Evolutionary conservation across 2,888 invertebrate genomes (phyloP).

Genomic region (Eugnorisma glareosa): DNA sequence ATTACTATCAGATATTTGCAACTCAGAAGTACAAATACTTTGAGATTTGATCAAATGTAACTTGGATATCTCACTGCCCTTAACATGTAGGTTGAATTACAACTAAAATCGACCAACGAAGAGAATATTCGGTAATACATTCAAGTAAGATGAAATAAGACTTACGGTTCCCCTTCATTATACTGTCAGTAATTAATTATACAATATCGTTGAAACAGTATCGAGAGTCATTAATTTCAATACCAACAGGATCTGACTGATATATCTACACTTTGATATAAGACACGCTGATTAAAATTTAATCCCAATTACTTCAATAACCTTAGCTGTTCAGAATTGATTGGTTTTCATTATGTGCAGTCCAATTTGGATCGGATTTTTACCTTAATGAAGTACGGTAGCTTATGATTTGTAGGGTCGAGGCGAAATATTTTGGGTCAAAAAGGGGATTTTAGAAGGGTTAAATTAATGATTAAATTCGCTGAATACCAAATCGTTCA

Average conservation of each 20-base stretch:
- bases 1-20: not conserved
- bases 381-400: slow-evolving; percentile 61
- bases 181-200: slow-evolving; percentile 54
- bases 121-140: slow-evolving; percentile 12
- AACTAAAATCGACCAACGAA: not conserved
- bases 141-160: slow-evolving; percentile 4
- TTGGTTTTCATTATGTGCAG: slow-evolving; percentile 64
- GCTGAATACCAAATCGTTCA: slow-evolving; percentile 39
- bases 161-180: slow-evolving; percentile 7
- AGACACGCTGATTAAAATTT: slow-evolving; percentile 67
- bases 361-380: slow-evolving; percentile 64
- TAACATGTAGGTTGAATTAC: not conserved
- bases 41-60: not conserved
- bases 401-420: slow-evolving; percentile 58
- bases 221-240: slow-evolving; percentile 59
- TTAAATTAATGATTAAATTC: slow-evolving; percentile 47
- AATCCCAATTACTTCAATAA: slow-evolving; percentile 66
- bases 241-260: slow-evolving; percentile 29
- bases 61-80: not conserved
- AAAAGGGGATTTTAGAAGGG: slow-evolving; percentile 52
- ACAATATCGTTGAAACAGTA: slow-evolving; percentile 32
- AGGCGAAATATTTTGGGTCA: slow-evolving; percentile 50
- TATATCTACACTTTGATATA: slow-evolving; percentile 30
- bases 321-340: slow-evolving; percentile 55
- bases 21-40: not conserved